Evolutionary conservation across 2,113 vertebrate species (phyloP).

Genomic region (Carlito syrichta): DNA sequence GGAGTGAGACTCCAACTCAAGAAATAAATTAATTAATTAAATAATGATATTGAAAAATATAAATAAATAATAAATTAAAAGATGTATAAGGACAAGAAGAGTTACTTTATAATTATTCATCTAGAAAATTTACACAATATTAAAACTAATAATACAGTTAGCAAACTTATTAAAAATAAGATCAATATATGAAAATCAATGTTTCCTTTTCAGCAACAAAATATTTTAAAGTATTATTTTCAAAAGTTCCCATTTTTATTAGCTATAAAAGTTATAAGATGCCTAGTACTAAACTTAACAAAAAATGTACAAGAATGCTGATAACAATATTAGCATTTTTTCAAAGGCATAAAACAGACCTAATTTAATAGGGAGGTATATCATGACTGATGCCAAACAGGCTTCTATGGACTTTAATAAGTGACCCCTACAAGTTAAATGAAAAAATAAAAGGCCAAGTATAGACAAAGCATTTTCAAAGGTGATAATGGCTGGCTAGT

Average conservation of each 20-base stretch:
- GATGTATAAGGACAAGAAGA: not conserved
- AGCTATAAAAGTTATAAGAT: not conserved
- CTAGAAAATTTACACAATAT: not conserved
- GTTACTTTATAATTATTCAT: not conserved
- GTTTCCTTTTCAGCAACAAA: not conserved
- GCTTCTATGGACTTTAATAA: not conserved
- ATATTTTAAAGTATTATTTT: not conserved
- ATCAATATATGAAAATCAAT: not conserved
- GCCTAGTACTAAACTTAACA: not conserved
- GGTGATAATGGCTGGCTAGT: not conserved
- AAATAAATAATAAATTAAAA: not conserved
- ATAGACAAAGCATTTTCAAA: not conserved
- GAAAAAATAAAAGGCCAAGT: not conserved
- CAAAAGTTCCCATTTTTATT: not conserved
- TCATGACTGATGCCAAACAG: not conserved
- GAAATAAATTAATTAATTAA: too few relatives aligned
- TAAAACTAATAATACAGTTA: not conserved
- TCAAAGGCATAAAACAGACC: not conserved
- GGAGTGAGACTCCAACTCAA: too few relatives aligned
- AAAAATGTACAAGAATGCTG: not conserved
- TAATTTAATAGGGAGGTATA: not conserved
- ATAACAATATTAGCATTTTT: not conserved
- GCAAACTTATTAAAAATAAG: not conserved
- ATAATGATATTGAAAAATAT: too few relatives aligned
- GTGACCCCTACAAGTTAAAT: not conserved